Conservation (phyloP, 2,888 invertebrate genomes). For the Cryptosula pallasiana region DNA sequence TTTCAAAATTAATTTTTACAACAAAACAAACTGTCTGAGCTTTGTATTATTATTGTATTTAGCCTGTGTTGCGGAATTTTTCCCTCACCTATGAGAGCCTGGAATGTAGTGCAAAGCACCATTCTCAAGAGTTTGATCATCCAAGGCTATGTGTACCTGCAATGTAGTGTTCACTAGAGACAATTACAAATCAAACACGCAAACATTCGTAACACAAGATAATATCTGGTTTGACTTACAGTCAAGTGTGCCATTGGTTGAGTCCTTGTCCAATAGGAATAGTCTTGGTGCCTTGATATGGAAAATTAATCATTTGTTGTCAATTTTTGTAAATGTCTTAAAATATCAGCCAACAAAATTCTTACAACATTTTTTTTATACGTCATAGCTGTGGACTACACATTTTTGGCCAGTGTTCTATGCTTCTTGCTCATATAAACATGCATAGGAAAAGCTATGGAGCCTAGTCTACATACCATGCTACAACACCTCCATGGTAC, state of each 20-base stretch:
- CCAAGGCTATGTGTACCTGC: constrained; percentile 46
- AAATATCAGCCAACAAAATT: no score
- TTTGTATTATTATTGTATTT: no score
- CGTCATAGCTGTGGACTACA: no score
- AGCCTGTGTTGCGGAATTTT: no score
- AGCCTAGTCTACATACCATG: constrained; percentile 41
- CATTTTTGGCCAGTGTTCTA: no score
- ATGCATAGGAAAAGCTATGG: no score
- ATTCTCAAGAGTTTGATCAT: constrained; percentile 46
- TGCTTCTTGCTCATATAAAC: no score
- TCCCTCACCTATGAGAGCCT: constrained; percentile 42
- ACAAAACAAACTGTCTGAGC: not conserved
- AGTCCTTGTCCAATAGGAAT: constrained; percentile 47
- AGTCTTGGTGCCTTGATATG: constrained; percentile 43
- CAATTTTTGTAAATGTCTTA: not conserved
- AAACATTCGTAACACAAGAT: no score
- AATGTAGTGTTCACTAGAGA: constrained; percentile 3
- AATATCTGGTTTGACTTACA: constrained; percentile 35
- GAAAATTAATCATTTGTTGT: not conserved
- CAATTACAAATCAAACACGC: no score
- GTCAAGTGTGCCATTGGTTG: constrained; percentile 44
- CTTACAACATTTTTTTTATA: no score
- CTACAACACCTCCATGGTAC: constrained; percentile 42
- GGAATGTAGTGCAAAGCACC: constrained; percentile 43
- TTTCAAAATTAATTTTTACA: no score